Conservation (phyloP, 2,113 vertebrate genomes). For the Candoia aspera region DNA sequence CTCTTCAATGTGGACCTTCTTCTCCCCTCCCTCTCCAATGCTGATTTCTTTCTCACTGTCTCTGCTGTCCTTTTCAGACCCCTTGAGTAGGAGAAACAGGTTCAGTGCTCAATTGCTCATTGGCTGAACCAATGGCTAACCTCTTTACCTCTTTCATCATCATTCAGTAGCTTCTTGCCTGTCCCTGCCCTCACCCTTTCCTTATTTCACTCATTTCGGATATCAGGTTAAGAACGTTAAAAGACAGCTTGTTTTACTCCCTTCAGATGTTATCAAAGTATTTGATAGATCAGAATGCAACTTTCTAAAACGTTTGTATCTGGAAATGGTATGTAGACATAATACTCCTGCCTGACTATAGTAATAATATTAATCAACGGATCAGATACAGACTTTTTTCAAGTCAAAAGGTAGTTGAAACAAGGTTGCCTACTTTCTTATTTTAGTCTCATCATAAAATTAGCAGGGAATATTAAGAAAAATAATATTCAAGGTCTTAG, state of each 20-base stretch:
- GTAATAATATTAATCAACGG: neutral
- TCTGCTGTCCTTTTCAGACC: neutral
- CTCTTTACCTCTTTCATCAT: neutral
- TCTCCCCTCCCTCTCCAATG: no score
- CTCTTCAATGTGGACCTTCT: neutral
- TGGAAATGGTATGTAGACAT: neutral
- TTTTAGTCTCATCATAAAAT: neutral
- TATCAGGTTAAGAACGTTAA: neutral
- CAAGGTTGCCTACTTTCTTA: neutral
- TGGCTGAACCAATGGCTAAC: neutral
- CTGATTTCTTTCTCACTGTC: neutral
- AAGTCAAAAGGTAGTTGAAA: neutral
- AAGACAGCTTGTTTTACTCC: neutral
- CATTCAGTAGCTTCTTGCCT: neutral
- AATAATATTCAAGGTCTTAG: neutral
- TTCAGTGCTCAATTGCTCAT: neutral
- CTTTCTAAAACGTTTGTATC: neutral
- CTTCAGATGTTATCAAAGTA: neutral
- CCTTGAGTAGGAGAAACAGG: neutral
- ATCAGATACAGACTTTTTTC: no score
- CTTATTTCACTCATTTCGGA: neutral
- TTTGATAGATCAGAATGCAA: neutral
- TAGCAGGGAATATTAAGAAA: neutral
- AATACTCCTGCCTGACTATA: neutral
- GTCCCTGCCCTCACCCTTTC: neutral